Conservation (phyloP, 1,140 invertebrate genomes). For the Paraescarpia echinospica region DNA sequence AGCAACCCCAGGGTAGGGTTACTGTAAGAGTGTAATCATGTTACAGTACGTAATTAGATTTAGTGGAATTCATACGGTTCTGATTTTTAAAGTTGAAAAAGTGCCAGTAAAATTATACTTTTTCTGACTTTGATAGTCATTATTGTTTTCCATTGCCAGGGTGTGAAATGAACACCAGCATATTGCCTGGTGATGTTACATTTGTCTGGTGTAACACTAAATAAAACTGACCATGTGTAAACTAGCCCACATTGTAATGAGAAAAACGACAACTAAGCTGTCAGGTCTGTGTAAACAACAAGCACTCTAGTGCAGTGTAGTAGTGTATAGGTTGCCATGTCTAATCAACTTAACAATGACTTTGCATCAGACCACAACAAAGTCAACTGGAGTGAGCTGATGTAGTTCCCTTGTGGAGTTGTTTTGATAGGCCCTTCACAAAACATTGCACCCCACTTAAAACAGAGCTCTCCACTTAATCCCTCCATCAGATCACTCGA, state of each 20-base stretch:
- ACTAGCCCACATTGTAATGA: not conserved
- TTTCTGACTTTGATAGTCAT: not conserved
- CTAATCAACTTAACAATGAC: not conserved
- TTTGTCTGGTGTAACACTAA: not conserved
- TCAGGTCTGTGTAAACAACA: not conserved
- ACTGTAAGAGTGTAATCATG: not conserved
- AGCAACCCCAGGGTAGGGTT: not conserved
- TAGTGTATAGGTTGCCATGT: not conserved
- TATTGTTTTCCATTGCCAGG: not conserved
- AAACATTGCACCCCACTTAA: not conserved
- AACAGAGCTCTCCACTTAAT: not conserved
- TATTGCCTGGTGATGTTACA: not conserved
- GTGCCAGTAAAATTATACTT: not conserved
- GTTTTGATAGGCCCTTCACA: not conserved
- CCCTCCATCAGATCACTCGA: not conserved
- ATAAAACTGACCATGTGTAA: not conserved
- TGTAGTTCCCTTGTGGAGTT: not conserved
- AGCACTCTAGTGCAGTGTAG: not conserved
- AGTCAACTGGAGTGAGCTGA: not conserved
- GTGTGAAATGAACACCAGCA: not conserved
- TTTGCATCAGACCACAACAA: not conserved
- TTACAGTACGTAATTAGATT: not conserved
- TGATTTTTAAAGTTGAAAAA: not conserved
- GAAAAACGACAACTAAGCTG: not conserved
- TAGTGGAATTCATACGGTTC: not conserved